Evolutionary conservation across 2,797 vertebrate genomes (phyloP).

Genomic region (Arnoldichthys spilopterus): DNA sequence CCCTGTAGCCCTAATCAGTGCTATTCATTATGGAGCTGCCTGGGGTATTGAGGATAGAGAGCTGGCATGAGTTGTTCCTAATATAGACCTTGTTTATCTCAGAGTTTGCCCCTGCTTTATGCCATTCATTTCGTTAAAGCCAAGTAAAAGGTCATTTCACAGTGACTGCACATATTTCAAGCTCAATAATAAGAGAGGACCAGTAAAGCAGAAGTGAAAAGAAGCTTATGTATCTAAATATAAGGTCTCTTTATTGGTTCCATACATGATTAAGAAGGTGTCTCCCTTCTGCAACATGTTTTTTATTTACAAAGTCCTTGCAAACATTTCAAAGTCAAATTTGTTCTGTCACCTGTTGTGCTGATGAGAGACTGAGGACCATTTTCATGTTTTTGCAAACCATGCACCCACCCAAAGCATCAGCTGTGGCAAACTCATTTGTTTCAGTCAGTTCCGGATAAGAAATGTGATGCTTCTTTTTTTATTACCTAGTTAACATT

Average conservation of each 20-base stretch:
- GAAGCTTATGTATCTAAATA: constrained; percentile 58
- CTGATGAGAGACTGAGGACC: constrained; percentile 6
- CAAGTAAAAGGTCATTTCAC: background rate
- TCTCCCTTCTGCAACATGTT: background rate
- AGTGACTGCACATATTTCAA: background rate
- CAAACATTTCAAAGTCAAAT: background rate
- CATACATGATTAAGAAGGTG: constrained; percentile 53
- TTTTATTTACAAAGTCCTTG: background rate
- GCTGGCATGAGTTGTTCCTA: background rate
- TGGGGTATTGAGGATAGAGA: background rate
- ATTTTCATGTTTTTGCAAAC: constrained; percentile 1
- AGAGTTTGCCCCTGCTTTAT: background rate
- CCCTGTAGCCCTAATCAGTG: background rate
- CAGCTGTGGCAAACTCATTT: background rate
- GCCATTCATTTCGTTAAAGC: background rate
- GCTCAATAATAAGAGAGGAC: background rate
- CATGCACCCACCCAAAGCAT: background rate
- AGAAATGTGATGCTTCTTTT: background rate
- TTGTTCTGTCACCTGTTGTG: background rate
- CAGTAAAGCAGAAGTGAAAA: background rate
- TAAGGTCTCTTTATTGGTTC: constrained; percentile 71
- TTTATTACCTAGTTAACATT: background rate
- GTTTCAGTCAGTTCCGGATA: background rate
- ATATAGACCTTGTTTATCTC: background rate
- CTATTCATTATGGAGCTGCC: background rate